These are phyloP conservation scores for Meloidogyne hapla DNA, from an alignment of 1,140 invertebrate species.

Conservation along the genomic window DNA sequence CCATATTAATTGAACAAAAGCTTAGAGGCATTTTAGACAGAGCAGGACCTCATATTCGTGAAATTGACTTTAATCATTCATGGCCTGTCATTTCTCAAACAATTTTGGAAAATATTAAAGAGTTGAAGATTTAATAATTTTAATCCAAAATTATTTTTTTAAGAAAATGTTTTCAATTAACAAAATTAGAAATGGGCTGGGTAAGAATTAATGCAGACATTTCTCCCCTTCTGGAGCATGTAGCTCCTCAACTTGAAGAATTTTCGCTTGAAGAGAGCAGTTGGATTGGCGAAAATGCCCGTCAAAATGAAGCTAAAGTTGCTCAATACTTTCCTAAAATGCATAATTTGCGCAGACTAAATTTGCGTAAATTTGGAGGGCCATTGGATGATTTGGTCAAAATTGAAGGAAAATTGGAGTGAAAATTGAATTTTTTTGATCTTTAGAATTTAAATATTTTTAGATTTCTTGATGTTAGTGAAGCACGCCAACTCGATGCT, in stretches of 20 bases:
- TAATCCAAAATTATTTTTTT: constrained; percentile 1
- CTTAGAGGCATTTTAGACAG: constrained; percentile 34
- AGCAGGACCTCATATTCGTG: constrained; percentile 30
- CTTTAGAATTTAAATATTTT: neutral
- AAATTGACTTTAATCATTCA: constrained; percentile 30
- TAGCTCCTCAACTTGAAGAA: constrained; percentile 31
- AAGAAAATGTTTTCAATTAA: constrained; percentile 36
- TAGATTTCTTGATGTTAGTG: constrained; percentile 43
- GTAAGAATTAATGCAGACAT: constrained; percentile 37
- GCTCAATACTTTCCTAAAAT: neutral
- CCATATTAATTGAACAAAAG: constrained; percentile 18
- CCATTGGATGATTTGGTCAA: constrained; percentile 7
- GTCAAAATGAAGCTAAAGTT: neutral
- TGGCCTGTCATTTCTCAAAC: constrained; percentile 36
- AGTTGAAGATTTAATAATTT: constrained; percentile 7
- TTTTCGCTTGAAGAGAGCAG: constrained; percentile 39
- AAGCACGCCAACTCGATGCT: constrained; percentile 5
- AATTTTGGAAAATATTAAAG: constrained; percentile 28
- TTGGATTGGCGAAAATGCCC: constrained; percentile 22
- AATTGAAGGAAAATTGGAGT: constrained; percentile 16
- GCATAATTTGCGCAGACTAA: neutral
- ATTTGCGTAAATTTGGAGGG: constrained; percentile 22
- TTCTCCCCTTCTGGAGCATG: constrained; percentile 30
- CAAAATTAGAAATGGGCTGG: constrained; percentile 35
- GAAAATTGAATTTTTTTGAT: neutral